These are phyloP conservation scores for Choloepus didactylus DNA, from an alignment of 2,797 vertebrate genomes.

Conservation along the genomic window DNA sequence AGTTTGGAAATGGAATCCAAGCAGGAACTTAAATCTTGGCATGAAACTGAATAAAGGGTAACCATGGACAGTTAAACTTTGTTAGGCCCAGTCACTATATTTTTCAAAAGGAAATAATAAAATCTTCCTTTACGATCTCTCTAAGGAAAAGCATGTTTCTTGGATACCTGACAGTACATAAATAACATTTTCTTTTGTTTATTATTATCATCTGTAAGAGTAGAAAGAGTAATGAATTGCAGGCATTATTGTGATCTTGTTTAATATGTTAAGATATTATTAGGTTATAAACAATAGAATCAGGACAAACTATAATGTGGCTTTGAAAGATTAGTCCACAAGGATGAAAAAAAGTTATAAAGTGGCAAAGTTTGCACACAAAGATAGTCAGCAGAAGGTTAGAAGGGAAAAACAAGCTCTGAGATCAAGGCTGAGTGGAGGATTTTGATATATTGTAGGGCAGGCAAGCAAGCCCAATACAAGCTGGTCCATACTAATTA, in stretches of 20 bases:
- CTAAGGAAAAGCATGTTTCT: conserved; percentile 71
- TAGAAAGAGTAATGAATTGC: conserved; percentile 71
- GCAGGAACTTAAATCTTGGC: conserved; percentile 53
- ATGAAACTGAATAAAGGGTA: conserved; percentile 64
- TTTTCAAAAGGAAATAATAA: conserved; percentile 70
- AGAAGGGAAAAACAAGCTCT: not conserved
- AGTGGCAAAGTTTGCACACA: not conserved
- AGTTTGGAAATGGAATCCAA: conserved; percentile 61
- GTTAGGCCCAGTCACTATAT: conserved; percentile 59
- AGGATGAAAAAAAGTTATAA: not conserved
- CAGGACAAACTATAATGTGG: conserved; percentile 49
- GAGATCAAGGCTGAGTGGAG: not conserved
- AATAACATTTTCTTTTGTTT: conserved; percentile 68
- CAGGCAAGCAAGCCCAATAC: not conserved
- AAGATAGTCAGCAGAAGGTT: not conserved
- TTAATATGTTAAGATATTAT: conserved; percentile 71
- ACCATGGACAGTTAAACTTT: conserved; percentile 68
- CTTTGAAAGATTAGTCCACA: conserved; percentile 58
- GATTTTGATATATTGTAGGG: not conserved
- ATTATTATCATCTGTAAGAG: conserved; percentile 54
- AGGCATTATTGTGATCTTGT: conserved; percentile 59
- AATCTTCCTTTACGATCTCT: conserved; percentile 67
- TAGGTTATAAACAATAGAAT: conserved; percentile 71
- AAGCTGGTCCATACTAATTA: no score
- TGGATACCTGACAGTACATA: conserved; percentile 67